Percentiles rank a stretch among this genome's conserved stretches.
Evolutionary conservation across 2,888 invertebrate species (phyloP).

Genomic region (Toxonevra muliebris): DNA sequence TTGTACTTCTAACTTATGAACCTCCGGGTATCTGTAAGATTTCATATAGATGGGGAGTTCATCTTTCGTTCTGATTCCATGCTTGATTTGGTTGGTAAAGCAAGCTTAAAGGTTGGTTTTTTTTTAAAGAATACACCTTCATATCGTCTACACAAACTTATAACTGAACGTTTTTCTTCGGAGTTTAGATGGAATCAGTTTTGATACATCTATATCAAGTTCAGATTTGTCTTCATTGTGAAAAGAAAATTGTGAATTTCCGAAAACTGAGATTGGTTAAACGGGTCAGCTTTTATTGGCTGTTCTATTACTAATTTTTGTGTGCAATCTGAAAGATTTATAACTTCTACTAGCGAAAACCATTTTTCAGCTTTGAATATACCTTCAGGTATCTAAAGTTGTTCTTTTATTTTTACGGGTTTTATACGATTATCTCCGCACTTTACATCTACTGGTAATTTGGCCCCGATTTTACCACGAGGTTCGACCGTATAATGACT

Average conservation of each 20-base stretch:
- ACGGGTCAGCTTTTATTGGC: conserved; percentile 27
- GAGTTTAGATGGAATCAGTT: conserved; percentile 15
- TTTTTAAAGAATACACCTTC: background rate
- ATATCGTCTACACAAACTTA: background rate
- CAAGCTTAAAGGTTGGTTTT: conserved; percentile 1
- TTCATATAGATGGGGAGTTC: conserved; percentile 14
- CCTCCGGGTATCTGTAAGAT: conserved; percentile 18
- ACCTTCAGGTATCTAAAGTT: conserved; percentile 12
- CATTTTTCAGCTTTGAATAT: conserved; percentile 26
- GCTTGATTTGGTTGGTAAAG: background rate
- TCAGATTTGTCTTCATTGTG: background rate
- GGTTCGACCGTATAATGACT: background rate
- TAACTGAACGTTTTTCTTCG: background rate
- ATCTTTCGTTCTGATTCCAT: conserved; percentile 9
- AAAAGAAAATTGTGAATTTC: background rate
- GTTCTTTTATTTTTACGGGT: background rate
- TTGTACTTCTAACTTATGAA: conserved; percentile 7
- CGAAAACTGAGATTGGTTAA: background rate
- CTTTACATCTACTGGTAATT: background rate
- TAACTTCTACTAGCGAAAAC: conserved; percentile 30
- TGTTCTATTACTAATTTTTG: conserved; percentile 30
- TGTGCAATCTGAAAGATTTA: conserved; percentile 19
- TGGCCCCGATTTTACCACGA: background rate
- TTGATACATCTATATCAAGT: conserved; percentile 1
- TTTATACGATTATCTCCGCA: background rate